Conservation (phyloP, 2,797 vertebrate species). For the Pantherophis alleghaniensis region DNA sequence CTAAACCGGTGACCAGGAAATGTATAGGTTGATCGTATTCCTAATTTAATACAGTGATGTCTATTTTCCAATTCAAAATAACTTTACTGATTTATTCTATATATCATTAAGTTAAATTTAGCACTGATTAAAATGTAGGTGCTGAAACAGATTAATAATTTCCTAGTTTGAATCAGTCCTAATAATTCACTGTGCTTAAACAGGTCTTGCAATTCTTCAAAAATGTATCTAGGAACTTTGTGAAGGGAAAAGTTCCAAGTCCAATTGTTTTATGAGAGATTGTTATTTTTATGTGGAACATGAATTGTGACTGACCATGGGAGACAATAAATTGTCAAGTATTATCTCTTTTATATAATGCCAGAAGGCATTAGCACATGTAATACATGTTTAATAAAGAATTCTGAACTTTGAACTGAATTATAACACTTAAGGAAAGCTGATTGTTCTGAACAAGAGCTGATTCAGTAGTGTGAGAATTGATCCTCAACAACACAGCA, state of each 20-base stretch:
- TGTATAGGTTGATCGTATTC: not conserved
- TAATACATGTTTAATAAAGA: not conserved
- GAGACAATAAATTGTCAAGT: not conserved
- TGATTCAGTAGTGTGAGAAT: not conserved
- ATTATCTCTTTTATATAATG: not conserved
- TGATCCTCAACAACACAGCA: not conserved
- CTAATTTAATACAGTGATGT: not conserved
- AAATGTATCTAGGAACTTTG: not conserved
- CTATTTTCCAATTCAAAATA: not conserved
- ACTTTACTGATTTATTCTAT: not conserved
- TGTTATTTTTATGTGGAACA: not conserved
- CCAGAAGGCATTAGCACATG: not conserved
- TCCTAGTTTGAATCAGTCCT: not conserved
- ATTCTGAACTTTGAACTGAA: not conserved
- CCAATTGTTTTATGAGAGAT: not conserved
- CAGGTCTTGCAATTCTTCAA: not conserved
- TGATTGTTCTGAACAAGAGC: not conserved
- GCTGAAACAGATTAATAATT: slow-evolving; percentile 7
- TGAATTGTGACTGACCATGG: not conserved
- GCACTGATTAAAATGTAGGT: not conserved
- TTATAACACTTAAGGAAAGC: not conserved
- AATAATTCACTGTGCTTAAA: not conserved
- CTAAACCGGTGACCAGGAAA: not conserved
- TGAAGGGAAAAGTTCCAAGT: not conserved
- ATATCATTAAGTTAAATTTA: not conserved